Conservation (phyloP, 2,888 invertebrate genomes). For the Drosophila melanosoma region DNA sequence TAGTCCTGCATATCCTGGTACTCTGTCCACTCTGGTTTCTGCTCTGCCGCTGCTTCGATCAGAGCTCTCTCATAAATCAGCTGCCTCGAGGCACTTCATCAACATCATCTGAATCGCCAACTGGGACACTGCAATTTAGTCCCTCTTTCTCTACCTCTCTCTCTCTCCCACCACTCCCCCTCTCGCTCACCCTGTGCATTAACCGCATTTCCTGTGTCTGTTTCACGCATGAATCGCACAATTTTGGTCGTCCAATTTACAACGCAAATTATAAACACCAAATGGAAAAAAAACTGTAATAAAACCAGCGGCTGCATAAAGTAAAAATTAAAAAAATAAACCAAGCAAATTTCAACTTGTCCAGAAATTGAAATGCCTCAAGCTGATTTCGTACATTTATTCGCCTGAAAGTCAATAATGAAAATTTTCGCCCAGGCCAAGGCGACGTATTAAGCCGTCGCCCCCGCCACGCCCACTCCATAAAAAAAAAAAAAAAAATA, state of each 20-base stretch:
- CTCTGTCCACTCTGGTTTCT: neutral
- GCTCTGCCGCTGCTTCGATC: slow-evolving; percentile 20
- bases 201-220: slow-evolving; percentile 10
- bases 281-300: slow-evolving; percentile 68
- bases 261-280: slow-evolving; percentile 74
- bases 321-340: slow-evolving; percentile 1
- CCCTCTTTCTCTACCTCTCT: neutral
- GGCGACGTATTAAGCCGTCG: slow-evolving; percentile 47
- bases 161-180: neutral
- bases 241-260: slow-evolving; percentile 70
- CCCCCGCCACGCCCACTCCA: neutral
- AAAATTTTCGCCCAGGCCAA: slow-evolving; percentile 49
- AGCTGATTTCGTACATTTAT: slow-evolving; percentile 73
- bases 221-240: slow-evolving; percentile 61
- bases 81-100: slow-evolving; percentile 64
- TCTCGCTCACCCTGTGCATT: neutral
- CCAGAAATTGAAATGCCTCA: slow-evolving; percentile 69
- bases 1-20: slow-evolving; percentile 11
- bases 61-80: slow-evolving; percentile 64
- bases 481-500: neutral
- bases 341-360: slow-evolving; percentile 42
- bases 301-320: slow-evolving; percentile 40
- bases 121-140: slow-evolving; percentile 63
- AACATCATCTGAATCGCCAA: slow-evolving; percentile 50
- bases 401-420: slow-evolving; percentile 70